Evolutionary conservation across 2,888 invertebrate genomes (phyloP).

Genomic region (Trypoxylon attenuatum): DNA sequence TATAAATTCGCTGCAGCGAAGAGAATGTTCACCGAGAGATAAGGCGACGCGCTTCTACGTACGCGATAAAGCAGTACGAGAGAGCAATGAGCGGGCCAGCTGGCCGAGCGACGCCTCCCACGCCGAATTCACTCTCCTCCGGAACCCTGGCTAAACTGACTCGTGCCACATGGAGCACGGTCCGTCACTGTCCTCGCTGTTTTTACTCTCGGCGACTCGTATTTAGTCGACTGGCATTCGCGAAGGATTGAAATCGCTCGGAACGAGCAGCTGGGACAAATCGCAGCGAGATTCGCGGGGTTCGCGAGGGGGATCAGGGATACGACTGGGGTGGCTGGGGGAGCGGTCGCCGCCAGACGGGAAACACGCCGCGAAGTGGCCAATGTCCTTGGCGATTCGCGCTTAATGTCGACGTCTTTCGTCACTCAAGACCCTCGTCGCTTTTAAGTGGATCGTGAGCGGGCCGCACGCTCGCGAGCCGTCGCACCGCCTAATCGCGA

Average conservation of each 20-base stretch:
- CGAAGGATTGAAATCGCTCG: neutral
- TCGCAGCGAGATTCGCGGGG: neutral
- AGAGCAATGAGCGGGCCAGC: neutral
- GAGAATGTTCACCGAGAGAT: slow-evolving; percentile 1
- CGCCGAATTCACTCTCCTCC: neutral
- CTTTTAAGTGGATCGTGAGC: slow-evolving; percentile 21
- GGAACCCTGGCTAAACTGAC: neutral
- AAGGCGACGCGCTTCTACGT: neutral
- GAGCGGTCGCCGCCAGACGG: neutral
- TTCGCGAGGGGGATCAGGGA: neutral
- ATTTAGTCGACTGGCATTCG: neutral
- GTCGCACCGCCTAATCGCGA: slow-evolving; percentile 24
- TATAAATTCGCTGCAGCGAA: neutral
- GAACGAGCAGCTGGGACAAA: neutral
- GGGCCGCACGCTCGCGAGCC: slow-evolving; percentile 1
- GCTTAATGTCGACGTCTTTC: neutral
- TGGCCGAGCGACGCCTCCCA: neutral
- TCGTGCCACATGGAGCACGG: neutral
- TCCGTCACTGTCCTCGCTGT: too few relatives aligned
- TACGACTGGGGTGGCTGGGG: too few relatives aligned
- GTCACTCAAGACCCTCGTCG: slow-evolving; percentile 8
- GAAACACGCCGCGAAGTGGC: slow-evolving; percentile 3
- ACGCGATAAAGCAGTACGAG: neutral
- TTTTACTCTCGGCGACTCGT: neutral
- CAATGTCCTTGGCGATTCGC: slow-evolving; percentile 7